These are phyloP conservation scores for Pedicia rivosa DNA, from an alignment of 2,888 invertebrate species.

Conservation along the genomic window DNA sequence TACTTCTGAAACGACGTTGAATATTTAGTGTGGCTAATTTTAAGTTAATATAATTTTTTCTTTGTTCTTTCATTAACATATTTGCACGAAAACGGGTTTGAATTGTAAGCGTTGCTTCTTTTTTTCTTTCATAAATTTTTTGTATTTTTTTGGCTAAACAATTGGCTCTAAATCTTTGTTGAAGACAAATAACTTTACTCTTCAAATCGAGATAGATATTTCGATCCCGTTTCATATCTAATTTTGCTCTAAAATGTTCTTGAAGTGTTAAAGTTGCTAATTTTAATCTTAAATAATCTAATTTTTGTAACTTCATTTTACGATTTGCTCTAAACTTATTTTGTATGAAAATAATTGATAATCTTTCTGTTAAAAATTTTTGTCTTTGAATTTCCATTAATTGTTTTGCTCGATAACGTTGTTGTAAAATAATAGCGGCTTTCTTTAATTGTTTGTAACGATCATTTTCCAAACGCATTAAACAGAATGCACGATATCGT, in stretches of 20 bases:
- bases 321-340: conserved; percentile 17
- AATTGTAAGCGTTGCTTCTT: conserved; percentile 7
- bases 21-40: conserved; percentile 14
- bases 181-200: conserved; percentile 20
- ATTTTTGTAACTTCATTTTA: conserved; percentile 16
- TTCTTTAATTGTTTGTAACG: conserved; percentile 11
- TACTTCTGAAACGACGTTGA: conserved; percentile 19
- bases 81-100: conserved; percentile 8
- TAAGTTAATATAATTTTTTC: background rate
- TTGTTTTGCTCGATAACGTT: conserved; percentile 19
- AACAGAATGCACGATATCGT: conserved; percentile 14
- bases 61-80: conserved; percentile 7
- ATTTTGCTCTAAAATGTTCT: conserved; percentile 22
- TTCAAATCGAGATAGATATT: conserved; percentile 14
- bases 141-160: background rate
- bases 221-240: conserved; percentile 12
- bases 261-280: conserved; percentile 22
- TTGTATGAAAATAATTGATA: conserved; percentile 26
- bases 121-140: conserved; percentile 1
- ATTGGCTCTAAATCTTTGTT: conserved; percentile 23
- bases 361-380: conserved; percentile 16
- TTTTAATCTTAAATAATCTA: conserved; percentile 22
- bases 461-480: conserved; percentile 10
- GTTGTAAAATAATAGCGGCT: conserved; percentile 17
- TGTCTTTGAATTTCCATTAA: conserved; percentile 15